Evolutionary conservation across 2,888 invertebrate species (phyloP).

Genomic region (Gari tellinella): DNA sequence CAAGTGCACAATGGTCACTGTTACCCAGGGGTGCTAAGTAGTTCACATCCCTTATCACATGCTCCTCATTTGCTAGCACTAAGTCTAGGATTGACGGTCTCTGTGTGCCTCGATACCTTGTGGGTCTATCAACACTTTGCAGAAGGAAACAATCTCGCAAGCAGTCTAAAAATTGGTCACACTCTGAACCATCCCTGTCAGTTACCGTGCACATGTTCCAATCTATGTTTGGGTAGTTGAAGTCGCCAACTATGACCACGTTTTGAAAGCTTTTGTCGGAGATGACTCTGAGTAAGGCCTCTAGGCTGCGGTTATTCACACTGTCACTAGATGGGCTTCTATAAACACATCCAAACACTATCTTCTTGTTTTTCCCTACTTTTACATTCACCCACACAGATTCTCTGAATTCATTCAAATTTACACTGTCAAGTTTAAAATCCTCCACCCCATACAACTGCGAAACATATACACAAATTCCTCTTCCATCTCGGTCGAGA

Average conservation of each 20-base stretch:
- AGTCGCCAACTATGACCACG: too few relatives aligned
- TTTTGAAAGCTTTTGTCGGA: too few relatives aligned
- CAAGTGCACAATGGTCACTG: constrained; percentile 1
- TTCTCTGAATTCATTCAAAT: not conserved
- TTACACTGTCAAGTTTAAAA: not conserved
- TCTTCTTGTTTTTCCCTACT: too few relatives aligned
- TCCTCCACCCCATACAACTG: not conserved
- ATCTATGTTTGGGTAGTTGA: not conserved
- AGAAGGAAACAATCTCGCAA: too few relatives aligned
- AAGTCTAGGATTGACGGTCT: constrained; percentile 1
- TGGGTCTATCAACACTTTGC: not conserved
- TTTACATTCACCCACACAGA: too few relatives aligned
- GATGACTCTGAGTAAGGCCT: not conserved
- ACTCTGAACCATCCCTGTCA: not conserved
- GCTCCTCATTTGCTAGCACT: not conserved
- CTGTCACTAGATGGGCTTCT: too few relatives aligned
- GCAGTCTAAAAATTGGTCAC: not conserved
- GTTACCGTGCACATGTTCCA: not conserved
- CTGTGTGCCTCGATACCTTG: not conserved
- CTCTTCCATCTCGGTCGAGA: constrained; percentile 3
- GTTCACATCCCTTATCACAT: constrained; percentile 1
- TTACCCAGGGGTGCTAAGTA: not conserved
- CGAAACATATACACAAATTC: constrained; percentile 1
- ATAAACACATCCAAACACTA: too few relatives aligned
- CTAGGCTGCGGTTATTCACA: too few relatives aligned